Evolutionary conservation across 1,140 invertebrate species (phyloP).

Genomic region (Dreissena polymorpha): DNA sequence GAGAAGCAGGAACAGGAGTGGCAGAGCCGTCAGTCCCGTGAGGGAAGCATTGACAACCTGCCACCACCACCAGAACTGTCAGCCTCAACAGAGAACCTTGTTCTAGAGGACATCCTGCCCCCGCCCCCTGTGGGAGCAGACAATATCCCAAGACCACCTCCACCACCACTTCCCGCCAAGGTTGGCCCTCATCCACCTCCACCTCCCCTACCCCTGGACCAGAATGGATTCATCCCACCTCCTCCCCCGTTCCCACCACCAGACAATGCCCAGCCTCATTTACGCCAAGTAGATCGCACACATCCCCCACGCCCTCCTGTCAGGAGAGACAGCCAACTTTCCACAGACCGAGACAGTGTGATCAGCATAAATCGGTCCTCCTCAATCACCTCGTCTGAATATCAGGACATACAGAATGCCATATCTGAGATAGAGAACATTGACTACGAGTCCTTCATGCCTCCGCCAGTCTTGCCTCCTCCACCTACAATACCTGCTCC

Average conservation of each 20-base stretch:
- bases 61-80: slow-evolving; percentile 57
- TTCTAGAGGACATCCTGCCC: slow-evolving; percentile 38
- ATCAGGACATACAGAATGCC: slow-evolving; percentile 52
- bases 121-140: slow-evolving; percentile 49
- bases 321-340: slow-evolving; percentile 34
- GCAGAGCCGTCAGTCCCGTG: background rate
- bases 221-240: slow-evolving; percentile 37
- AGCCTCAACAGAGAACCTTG: slow-evolving; percentile 46
- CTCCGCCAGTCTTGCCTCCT: slow-evolving; percentile 58
- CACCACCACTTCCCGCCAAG: slow-evolving; percentile 51
- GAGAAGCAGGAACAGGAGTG: slow-evolving; percentile 46
- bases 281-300: slow-evolving; percentile 11
- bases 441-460: slow-evolving; percentile 40
- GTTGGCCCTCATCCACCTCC: slow-evolving; percentile 30
- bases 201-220: slow-evolving; percentile 53
- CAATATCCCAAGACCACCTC: slow-evolving; percentile 31
- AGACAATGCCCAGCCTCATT: background rate
- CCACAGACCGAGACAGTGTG: background rate
- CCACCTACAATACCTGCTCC: slow-evolving; percentile 62
- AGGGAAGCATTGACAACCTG: slow-evolving; percentile 41
- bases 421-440: slow-evolving; percentile 52
- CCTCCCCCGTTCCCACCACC: slow-evolving; percentile 30
- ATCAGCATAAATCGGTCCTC: background rate
- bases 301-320: slow-evolving; percentile 22
- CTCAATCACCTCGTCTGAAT: slow-evolving; percentile 42